Conservation (phyloP, 2,888 invertebrate species). For the Conistra vaccinii region DNA sequence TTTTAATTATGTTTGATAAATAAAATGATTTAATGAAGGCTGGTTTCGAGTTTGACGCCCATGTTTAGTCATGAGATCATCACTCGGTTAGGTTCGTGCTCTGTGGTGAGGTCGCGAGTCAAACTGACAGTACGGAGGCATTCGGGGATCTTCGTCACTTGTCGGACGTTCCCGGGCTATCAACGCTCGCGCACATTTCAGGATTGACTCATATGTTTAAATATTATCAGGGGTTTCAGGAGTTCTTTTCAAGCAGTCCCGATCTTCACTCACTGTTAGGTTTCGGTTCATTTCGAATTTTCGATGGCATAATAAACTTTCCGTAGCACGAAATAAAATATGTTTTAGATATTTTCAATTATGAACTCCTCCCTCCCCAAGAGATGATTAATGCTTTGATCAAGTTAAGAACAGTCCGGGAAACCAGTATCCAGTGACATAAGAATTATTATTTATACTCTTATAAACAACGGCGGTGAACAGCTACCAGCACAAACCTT, state of each 20-base stretch:
- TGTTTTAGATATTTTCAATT: neutral
- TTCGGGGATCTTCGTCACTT: constrained; percentile 6
- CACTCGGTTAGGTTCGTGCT: constrained; percentile 27
- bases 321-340: neutral
- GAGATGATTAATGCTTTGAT: neutral
- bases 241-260: neutral
- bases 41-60: constrained; percentile 12
- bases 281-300: neutral
- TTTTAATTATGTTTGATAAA: neutral
- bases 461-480: neutral
- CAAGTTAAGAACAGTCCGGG: constrained; percentile 4
- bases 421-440: neutral
- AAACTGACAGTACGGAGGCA: constrained; percentile 18
- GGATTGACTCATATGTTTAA: neutral
- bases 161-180: neutral
- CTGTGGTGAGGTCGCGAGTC: constrained; percentile 37
- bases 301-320: neutral
- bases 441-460: neutral
- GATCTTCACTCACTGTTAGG: no score
- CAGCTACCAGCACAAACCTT: neutral
- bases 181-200: neutral
- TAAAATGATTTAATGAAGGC: neutral
- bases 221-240: neutral
- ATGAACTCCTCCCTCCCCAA: neutral
- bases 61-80: constrained; percentile 30